Evolutionary conservation across 1,140 invertebrate genomes (phyloP), one percentile per base, ranked within the genome.

Genomic region (Bombyx mandarina): DNA sequence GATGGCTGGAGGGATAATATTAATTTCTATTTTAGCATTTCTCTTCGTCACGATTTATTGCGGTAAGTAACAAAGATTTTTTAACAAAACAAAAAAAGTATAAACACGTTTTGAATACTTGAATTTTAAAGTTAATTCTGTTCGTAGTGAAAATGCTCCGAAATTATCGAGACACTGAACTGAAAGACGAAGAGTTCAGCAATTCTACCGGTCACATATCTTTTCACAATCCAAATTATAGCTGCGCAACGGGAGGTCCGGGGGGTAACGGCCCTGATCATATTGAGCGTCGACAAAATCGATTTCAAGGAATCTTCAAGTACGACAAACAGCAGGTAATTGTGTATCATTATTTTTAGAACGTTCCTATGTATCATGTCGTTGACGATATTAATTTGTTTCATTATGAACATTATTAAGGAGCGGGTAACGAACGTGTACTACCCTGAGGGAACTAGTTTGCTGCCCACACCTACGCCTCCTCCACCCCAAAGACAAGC

Each of bases 341-440:
- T 35, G 26, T 35, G 4, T 42, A 26, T 8, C 12, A 51, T 18
- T 8, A 18, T 51, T 54, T 54, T 18, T 54, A 44, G 9, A 53
- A 9, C 43, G 26, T 3, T 5, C 26, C 26, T 35, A 35, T 3
- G 26, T 47, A 3, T 47, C 45, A 47, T 12, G n/a, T 49, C n/a
- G n/a, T 18, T 49, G n/a, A 10, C 48, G 48, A 26, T 8, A 8
- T 51, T 35, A 26, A 7, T 7, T 35, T 3, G 42, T 47, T 26
- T 12, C 35, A 26, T 46, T 46, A 44, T 44, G 2, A 22, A 45
- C 43, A 10, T 47, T 47, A 10, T 26, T 18, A 61, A 91, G 90
- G 89, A 90, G 57, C 83, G 90, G 4, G 89, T 91, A 26, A 89
- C 88, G 2, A 90, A 89, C 63, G 83, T 88, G 7, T 90, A 89